phyloP scores from a whole-genome alignment of 2,113 vertebrate genomes.

The Megalops atlanticus region DNA sequence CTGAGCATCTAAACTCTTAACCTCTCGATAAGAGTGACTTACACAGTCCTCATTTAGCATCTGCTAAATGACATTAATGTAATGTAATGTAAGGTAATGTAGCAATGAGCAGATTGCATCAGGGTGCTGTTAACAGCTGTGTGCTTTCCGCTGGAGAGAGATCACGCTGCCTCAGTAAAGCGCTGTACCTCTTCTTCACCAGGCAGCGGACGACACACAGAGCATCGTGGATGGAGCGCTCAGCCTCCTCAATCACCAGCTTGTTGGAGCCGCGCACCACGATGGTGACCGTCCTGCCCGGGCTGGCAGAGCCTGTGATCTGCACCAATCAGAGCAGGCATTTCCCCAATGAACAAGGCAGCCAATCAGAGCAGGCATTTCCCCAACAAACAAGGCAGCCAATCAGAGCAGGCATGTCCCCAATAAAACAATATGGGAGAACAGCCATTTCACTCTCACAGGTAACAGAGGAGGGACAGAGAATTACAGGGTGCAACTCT shows the following conservation, averaged over 20 bases:
- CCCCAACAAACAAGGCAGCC: background rate
- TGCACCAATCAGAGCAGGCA: constrained; percentile 32
- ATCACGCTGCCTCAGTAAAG: too few relatives aligned
- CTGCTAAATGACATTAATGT: too few relatives aligned
- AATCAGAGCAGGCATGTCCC: background rate
- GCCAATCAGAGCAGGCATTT: background rate
- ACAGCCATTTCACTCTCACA: too few relatives aligned
- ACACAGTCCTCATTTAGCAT: too few relatives aligned
- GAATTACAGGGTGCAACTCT: background rate
- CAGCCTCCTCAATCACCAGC: constrained; percentile 93
- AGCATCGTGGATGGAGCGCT: constrained; percentile 95
- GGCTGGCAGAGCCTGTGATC: constrained; percentile 89
- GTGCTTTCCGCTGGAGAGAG: too few relatives aligned
- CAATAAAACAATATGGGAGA: too few relatives aligned
- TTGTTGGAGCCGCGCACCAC: constrained; percentile 97
- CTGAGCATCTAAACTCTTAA: too few relatives aligned
- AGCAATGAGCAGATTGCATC: too few relatives aligned
- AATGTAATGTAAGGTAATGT: too few relatives aligned
- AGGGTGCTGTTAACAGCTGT: too few relatives aligned
- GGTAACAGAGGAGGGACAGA: too few relatives aligned
- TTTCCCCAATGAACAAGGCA: background rate
- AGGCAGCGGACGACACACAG: constrained; percentile 94
- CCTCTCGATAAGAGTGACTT: too few relatives aligned
- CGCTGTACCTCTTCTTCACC: constrained; percentile 90
- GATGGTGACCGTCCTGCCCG: constrained; percentile 91